Conservation (phyloP, 2,888 invertebrate species). For the Lumbricus terrestris region DNA sequence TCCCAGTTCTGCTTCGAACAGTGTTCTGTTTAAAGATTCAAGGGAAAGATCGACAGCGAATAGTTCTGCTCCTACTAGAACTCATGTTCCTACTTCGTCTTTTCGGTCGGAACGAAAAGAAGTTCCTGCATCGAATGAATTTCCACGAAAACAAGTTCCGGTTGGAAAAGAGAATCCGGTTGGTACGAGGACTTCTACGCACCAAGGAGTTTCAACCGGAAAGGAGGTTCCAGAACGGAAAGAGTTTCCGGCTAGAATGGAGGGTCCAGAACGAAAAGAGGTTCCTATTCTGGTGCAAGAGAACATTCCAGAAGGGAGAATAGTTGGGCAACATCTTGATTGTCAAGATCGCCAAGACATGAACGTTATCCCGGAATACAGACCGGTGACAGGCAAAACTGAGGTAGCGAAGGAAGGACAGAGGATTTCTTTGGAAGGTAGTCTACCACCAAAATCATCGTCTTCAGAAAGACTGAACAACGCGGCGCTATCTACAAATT, state of each 20-base stretch:
- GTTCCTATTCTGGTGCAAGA: not conserved
- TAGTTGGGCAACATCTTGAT: too few species aligned
- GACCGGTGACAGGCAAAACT: too few species aligned
- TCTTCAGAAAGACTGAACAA: too few species aligned
- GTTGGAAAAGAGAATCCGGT: too few species aligned
- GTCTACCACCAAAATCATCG: too few species aligned
- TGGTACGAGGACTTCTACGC: too few species aligned
- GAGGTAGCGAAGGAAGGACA: too few species aligned
- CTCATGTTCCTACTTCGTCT: not conserved
- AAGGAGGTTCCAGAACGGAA: not conserved
- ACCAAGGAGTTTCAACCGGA: not conserved
- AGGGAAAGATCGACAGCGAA: not conserved
- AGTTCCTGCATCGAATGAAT: not conserved
- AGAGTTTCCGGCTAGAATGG: not conserved
- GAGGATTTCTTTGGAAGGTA: too few species aligned
- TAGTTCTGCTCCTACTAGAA: not conserved
- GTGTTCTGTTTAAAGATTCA: not conserved
- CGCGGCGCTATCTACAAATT: not conserved
- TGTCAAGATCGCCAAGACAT: too few species aligned
- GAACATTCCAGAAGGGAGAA: not conserved
- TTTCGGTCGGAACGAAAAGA: not conserved
- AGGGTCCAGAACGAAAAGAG: not conserved
- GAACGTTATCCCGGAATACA: too few species aligned
- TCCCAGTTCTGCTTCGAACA: not conserved
- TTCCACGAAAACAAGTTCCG: not conserved